Evolutionary conservation across 1,140 invertebrate species (phyloP), one percentile per base, ranked within the genome.

Genomic region (Solenopsis invicta): DNA sequence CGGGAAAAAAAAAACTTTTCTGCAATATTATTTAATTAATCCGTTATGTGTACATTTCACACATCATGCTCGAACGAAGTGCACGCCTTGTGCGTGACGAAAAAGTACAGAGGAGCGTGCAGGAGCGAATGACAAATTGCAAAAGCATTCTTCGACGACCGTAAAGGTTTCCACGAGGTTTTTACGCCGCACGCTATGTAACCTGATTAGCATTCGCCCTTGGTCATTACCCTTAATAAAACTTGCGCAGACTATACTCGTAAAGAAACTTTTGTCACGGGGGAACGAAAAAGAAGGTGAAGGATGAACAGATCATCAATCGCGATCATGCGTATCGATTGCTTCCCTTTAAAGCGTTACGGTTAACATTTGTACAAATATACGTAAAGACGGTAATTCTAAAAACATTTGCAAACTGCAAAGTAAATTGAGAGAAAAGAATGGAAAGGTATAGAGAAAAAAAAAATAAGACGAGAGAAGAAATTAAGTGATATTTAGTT

Each of bases 221-320:
- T 21, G 54, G 9, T 75, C 41, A 76, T 71, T 86, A 56, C n/a
- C 56, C 69, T 81, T 69, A 81, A 86, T 82, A 59, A 66, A 85
- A 89, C 59, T 50, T 84, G 37, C 9, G 16, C 21, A 13, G 24
- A 2, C 34, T 80, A 48, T 76, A 69, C 41, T 21, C 16, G 59
- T 45, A 72, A 66, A 64, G 59, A 71, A 50, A 64, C 41, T 56
- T 69, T 88, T 86, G 72, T 54, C 54, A 24, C 50, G 13, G 21
- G 78, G 62, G 9, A 56, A 74, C 18, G 34, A 72, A 90, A 72
- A 90, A 90, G 89, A 90, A 88, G 89, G 89, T 69, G 89, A 90
- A 91, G 89, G 89, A 86, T 71, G 61, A 54, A 88, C 48, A 66
- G 29, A 86, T 64, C 56, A 50, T 72, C 75, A 69, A 69, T 29